Conservation (phyloP, 2,797 vertebrate genomes). For the Mormyrops boulengeri region DNA sequence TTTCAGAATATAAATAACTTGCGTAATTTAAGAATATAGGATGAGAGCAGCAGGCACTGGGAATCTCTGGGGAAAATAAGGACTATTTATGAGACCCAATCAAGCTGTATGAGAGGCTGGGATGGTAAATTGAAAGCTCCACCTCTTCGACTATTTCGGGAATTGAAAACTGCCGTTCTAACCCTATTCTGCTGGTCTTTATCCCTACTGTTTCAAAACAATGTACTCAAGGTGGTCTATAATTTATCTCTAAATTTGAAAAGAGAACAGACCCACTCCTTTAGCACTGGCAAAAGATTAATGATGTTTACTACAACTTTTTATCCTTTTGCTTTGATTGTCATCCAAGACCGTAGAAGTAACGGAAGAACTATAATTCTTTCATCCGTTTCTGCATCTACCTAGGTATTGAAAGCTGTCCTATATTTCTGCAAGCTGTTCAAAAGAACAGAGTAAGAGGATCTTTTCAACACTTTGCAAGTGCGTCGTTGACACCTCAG, state of each 20-base stretch:
- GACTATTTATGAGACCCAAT: background rate
- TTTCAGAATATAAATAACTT: background rate
- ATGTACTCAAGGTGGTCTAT: background rate
- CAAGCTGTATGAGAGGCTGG: background rate
- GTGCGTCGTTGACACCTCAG: background rate
- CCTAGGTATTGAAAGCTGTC: background rate
- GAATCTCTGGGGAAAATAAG: background rate
- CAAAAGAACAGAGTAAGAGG: background rate
- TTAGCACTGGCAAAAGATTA: background rate
- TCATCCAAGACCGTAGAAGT: background rate
- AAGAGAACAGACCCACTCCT: background rate
- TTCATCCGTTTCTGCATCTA: background rate
- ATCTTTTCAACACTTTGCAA: slow-evolving; percentile 5
- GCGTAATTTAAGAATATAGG: background rate
- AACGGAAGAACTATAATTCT: background rate
- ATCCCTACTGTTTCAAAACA: background rate
- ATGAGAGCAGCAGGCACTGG: background rate
- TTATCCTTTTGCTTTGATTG: background rate
- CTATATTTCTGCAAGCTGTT: background rate
- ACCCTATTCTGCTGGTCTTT: background rate
- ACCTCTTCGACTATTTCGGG: background rate
- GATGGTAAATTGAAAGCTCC: background rate
- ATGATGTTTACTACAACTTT: background rate
- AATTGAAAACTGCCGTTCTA: background rate
- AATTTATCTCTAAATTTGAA: background rate